Evolutionary conservation across 1,140 invertebrate species (phyloP), one percentile per base, ranked within the genome.

Genomic region (Vollenhovia emeryi): DNA sequence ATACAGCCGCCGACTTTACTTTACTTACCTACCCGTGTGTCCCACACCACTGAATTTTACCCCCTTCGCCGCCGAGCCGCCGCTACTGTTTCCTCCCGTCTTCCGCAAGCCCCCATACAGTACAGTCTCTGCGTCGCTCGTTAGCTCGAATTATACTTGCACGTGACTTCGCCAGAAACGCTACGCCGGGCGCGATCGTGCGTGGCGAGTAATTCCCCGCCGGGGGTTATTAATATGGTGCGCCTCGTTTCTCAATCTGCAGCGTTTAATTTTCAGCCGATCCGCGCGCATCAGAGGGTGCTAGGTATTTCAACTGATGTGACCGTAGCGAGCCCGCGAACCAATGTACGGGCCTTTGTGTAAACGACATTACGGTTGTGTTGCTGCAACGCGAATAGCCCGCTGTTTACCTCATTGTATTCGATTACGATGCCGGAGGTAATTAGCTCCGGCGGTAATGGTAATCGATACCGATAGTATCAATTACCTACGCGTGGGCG

Each of bases 131-230:
- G 69, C 66, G 48, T 66, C 75, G 85, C 91, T 91, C 89, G 86
- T 93, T 92, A 92, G 84, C 85, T 88, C 83, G 85, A 89, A 92
- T 92, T 92, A 91, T 87, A 87, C 83, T 85, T 86, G 57, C 64
- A 52, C 74, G 55, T 64, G 84, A 86, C 62, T 84, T 84, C 45
- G 60, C 55, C 50, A 36, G 69, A 52, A 83, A 84, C 78, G 64
- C 13, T 76, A 57, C 18, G 36, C 13, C 68, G 36, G 30, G 43
- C 71, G 88, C 85, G 84, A 91, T 89, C 86, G 84, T 86, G 84
- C 87, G 76, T 86, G 64, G 69, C 68, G 64, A 75, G 55, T 80
- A 87, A 86, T 86, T 90, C 78, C 50, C 55, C 7, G n/a, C 24
- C 30, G 11, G 71, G 55, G 76, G 0, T 88, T 85, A 85, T 90